A percentile compares a stretch with the other conserved stretches of the same genome.
phyloP scores from a whole-genome alignment of 2,888 invertebrate genomes.

The Oscheius sp. region DNA sequence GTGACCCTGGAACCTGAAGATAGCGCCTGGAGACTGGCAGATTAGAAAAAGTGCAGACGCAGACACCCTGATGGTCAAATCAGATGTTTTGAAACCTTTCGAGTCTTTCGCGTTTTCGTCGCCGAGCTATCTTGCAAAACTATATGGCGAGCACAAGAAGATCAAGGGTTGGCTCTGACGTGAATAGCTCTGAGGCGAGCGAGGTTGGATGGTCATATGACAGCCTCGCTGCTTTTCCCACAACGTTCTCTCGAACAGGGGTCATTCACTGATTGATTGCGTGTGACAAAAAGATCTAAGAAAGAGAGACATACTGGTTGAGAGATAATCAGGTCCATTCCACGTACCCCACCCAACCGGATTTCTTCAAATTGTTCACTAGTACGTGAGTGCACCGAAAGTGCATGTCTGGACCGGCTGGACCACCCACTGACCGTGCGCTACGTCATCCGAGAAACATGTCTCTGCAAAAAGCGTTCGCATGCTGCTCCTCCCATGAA shows the following conservation, averaged over 20 bases:
- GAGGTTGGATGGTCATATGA: conserved; percentile 32
- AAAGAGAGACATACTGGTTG: background rate
- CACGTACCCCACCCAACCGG: background rate
- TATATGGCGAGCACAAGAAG: background rate
- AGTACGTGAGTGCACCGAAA: conserved; percentile 3
- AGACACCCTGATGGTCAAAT: background rate
- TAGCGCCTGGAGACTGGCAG: conserved; percentile 30
- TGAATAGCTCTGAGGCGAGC: conserved; percentile 19
- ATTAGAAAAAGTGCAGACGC: conserved; percentile 23
- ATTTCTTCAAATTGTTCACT: background rate
- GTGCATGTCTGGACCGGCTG: conserved; percentile 28
- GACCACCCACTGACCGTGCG: conserved; percentile 30
- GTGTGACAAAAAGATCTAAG: background rate
- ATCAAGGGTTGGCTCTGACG: conserved; percentile 32
- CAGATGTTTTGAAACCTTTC: background rate
- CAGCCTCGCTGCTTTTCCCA: conserved; percentile 13
- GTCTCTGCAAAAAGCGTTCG: conserved; percentile 12
- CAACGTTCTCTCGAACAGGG: conserved; percentile 26
- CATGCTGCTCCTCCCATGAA: conserved; percentile 9
- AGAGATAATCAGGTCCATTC: background rate
- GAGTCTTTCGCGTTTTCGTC: too few relatives aligned
- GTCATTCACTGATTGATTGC: conserved; percentile 24
- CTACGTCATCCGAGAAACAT: conserved; percentile 31
- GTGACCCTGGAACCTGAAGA: conserved; percentile 22
- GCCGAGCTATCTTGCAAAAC: too few relatives aligned